phyloP scores from a whole-genome alignment of 2,888 invertebrate species.

The Halictus ligatus region DNA sequence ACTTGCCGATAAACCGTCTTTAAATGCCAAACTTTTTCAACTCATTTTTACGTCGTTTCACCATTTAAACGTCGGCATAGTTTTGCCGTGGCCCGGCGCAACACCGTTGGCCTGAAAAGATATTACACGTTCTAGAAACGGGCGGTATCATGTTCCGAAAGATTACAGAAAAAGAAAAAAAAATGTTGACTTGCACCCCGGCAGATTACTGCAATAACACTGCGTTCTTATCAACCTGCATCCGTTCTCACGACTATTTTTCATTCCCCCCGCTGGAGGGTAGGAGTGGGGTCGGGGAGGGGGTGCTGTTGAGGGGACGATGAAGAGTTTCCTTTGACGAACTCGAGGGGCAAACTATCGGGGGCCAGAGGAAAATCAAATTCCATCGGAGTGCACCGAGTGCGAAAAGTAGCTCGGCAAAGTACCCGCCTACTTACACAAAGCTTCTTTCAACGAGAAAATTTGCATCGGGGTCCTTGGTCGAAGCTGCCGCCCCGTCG shows the following conservation, averaged over 20 bases:
- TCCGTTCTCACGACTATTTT: not conserved
- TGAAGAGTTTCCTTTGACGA: conserved; percentile 18
- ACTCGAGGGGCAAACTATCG: conserved; percentile 13
- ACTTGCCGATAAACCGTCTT: not conserved
- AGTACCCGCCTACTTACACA: conserved; percentile 49
- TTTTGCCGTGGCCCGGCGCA: not conserved
- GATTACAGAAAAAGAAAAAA: not conserved
- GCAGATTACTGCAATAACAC: not conserved
- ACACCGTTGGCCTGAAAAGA: not conserved
- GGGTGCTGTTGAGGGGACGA: not conserved
- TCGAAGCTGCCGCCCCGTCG: conserved; percentile 20
- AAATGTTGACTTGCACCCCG: not conserved
- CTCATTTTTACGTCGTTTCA: not conserved
- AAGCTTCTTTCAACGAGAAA: conserved; percentile 59
- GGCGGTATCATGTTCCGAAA: not conserved
- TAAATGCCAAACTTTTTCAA: not conserved
- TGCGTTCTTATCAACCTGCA: conserved; percentile 1
- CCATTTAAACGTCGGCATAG: not conserved
- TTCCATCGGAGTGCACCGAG: conserved; percentile 31
- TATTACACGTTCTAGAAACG: not conserved
- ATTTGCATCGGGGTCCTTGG: conserved; percentile 44
- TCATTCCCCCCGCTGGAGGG: not conserved
- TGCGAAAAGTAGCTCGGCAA: conserved; percentile 48
- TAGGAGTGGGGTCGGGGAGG: not conserved
- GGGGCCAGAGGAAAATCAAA: conserved; percentile 37